Evolutionary conservation across 2,113 vertebrate species (phyloP).

Genomic region (Choloepus hoffmanni): DNA sequence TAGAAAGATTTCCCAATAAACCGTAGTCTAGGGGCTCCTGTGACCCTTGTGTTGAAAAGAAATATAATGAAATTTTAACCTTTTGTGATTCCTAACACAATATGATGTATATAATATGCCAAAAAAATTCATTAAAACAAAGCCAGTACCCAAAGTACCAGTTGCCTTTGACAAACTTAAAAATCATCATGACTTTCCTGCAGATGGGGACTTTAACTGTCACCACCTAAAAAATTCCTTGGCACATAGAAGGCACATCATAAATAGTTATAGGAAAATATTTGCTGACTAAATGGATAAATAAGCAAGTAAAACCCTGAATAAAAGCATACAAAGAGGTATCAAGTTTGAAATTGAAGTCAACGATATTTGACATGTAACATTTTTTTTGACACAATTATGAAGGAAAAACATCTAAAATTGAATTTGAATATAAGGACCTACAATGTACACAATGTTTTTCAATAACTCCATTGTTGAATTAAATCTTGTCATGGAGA

Average conservation of each 20-base stretch:
- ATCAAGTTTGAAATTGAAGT: background rate
- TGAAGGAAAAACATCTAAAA: background rate
- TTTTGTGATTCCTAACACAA: background rate
- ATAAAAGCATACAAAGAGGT: background rate
- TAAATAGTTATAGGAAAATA: background rate
- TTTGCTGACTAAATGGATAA: background rate
- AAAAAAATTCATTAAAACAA: background rate
- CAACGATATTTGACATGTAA: background rate
- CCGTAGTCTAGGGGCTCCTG: background rate
- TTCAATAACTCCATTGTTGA: background rate
- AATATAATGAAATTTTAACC: background rate
- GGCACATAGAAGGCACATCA: background rate
- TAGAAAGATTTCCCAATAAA: background rate
- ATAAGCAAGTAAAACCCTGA: background rate
- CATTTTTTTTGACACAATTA: background rate
- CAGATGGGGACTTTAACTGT: background rate
- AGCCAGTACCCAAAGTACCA: background rate
- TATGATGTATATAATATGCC: background rate
- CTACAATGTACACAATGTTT: background rate
- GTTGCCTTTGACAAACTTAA: background rate
- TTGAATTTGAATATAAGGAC: background rate
- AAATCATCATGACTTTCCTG: background rate
- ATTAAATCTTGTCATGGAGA: background rate
- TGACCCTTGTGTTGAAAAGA: too few relatives aligned
- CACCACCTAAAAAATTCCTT: background rate